Evolutionary conservation across 1,140 invertebrate genomes (phyloP).

Genomic region (Tyrophagus putrescentiae): DNA sequence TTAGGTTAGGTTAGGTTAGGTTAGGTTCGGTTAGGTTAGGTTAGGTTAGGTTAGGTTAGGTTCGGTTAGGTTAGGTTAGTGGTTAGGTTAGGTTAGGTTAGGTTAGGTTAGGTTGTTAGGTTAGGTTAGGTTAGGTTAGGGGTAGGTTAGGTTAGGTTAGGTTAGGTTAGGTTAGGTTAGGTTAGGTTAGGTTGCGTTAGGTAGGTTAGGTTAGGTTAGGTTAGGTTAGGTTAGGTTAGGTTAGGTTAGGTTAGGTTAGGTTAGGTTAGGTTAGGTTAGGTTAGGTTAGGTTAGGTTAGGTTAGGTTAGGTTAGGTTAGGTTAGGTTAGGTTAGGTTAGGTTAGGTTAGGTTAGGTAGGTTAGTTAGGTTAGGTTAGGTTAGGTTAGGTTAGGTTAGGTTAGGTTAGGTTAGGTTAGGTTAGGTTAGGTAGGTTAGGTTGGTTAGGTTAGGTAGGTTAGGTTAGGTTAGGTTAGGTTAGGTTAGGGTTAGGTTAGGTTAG

Average conservation of each 20-base stretch:
- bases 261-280: slow-evolving; percentile 27
- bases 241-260: slow-evolving; percentile 27
- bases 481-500: slow-evolving; percentile 26
- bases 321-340: slow-evolving; percentile 24
- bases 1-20: slow-evolving; percentile 30
- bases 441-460: slow-evolving; percentile 31
- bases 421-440: slow-evolving; percentile 31
- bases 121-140: slow-evolving; percentile 18
- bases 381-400: slow-evolving; percentile 30
- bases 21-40: slow-evolving; percentile 25
- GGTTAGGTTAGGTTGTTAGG: too few relatives aligned
- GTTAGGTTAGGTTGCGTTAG: slow-evolving; percentile 27
- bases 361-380: slow-evolving; percentile 26
- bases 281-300: slow-evolving; percentile 23
- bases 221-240: slow-evolving; percentile 28
- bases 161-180: slow-evolving; percentile 26
- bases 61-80: slow-evolving; percentile 13
- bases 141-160: slow-evolving; percentile 23
- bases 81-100: slow-evolving; percentile 23
- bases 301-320: slow-evolving; percentile 20
- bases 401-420: slow-evolving; percentile 32
- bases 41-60: slow-evolving; percentile 25
- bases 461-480: slow-evolving; percentile 28
- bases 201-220: slow-evolving; percentile 26
- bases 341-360: slow-evolving; percentile 25